Evolutionary conservation across 2,113 vertebrate genomes (phyloP).

Genomic region (Lagopus leucura): DNA sequence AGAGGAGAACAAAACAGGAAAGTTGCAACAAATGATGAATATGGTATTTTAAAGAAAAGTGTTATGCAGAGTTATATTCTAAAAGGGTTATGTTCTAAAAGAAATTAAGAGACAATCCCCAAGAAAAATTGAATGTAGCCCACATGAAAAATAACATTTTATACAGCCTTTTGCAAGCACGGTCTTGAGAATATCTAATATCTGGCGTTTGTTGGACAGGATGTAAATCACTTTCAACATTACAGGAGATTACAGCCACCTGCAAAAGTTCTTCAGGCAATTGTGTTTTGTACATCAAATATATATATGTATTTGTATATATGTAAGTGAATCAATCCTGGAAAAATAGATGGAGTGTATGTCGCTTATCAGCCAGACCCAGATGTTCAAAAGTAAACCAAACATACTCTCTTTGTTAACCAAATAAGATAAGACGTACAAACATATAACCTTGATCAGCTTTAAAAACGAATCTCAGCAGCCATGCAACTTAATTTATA

Average conservation of each 20-base stretch:
- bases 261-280: not conserved
- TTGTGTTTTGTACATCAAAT: not conserved
- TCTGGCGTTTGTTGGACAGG: not conserved
- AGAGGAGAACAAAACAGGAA: not conserved
- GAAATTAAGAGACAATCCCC: not conserved
- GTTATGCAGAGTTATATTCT: not conserved
- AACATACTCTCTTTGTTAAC: slow-evolving; percentile 14
- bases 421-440: slow-evolving; percentile 33
- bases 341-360: not conserved
- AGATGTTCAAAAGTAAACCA: slow-evolving; percentile 34
- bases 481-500: not conserved
- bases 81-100: not conserved
- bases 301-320: not conserved
- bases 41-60: not conserved
- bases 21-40: not conserved
- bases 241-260: not conserved
- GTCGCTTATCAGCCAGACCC: slow-evolving; percentile 12
- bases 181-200: not conserved
- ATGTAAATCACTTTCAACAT: not conserved
- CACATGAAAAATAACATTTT: not conserved
- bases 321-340: slow-evolving; percentile 26
- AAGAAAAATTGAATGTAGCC: not conserved
- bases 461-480: slow-evolving; percentile 19
- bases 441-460: slow-evolving; percentile 16
- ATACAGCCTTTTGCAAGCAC: not conserved